Conservation (phyloP, 2,113 vertebrate genomes). For the Pterocles burchelli region DNA sequence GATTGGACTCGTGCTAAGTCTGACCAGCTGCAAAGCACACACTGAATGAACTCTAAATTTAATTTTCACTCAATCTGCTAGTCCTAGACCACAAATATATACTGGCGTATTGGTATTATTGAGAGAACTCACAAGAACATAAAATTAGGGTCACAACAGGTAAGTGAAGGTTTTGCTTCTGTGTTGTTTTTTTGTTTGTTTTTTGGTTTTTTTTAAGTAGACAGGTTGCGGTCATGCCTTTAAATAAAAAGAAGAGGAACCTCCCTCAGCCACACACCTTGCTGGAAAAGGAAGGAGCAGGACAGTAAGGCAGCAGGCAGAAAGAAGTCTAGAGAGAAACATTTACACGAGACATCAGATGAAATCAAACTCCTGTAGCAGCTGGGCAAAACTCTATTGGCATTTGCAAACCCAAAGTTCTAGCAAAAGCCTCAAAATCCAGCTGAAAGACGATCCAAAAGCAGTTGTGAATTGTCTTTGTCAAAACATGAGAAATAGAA, state of each 20-base stretch:
- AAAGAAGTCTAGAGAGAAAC: not conserved
- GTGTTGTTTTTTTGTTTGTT: too few species aligned
- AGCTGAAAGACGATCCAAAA: not conserved
- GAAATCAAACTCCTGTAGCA: not conserved
- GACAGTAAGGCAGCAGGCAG: not conserved
- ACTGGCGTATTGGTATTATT: fast-evolving
- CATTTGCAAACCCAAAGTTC: not conserved
- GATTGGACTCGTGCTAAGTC: not conserved
- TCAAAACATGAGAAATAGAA: not conserved
- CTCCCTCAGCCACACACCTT: not conserved
- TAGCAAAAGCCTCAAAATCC: not conserved
- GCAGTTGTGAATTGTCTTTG: not conserved
- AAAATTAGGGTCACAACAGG: not conserved
- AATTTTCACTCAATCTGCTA: not conserved
- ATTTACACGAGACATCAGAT: not conserved
- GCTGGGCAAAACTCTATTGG: fast-evolving
- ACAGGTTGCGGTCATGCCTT: not conserved
- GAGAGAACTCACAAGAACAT: fast-evolving
- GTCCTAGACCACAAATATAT: fast-evolving
- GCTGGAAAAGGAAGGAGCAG: not conserved
- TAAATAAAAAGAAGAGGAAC: not conserved
- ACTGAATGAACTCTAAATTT: fast-evolving
- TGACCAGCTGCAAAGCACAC: not conserved
- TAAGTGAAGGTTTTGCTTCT: too few species aligned
- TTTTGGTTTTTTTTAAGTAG: not conserved